These are phyloP conservation scores for Bradypodion ventrale DNA, from an alignment of 2,797 vertebrate genomes.

Conservation along the genomic window DNA sequence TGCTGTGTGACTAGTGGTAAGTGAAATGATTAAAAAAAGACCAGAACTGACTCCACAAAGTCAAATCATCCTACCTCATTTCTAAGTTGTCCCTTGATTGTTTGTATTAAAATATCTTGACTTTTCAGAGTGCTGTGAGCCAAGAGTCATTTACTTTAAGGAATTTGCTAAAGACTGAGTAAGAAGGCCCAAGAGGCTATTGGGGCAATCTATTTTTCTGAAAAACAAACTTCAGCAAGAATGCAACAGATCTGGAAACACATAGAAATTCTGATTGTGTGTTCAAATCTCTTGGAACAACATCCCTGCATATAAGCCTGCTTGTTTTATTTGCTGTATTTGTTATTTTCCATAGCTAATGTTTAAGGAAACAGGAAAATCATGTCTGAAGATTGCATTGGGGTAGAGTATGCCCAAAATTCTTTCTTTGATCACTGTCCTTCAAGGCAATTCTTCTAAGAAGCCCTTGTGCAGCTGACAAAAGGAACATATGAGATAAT, in stretches of 20 bases:
- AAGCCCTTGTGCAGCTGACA: background rate
- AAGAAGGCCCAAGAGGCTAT: slow-evolving; percentile 19
- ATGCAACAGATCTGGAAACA: background rate
- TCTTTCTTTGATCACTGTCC: background rate
- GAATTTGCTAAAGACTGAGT: slow-evolving; percentile 3
- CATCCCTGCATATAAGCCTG: background rate
- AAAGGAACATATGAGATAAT: background rate
- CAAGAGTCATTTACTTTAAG: slow-evolving; percentile 35
- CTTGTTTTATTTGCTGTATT: background rate
- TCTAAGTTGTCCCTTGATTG: slow-evolving; percentile 5
- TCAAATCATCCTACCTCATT: background rate
- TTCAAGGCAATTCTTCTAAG: background rate
- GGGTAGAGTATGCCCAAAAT: background rate
- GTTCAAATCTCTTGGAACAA: slow-evolving; percentile 3
- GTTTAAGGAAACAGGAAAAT: slow-evolving; percentile 7
- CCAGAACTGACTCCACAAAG: background rate
- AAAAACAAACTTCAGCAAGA: slow-evolving; percentile 16
- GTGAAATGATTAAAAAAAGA: background rate
- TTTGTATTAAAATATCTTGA: slow-evolving; percentile 19
- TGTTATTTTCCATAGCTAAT: background rate
- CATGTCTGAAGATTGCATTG: background rate
- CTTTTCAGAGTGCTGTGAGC: slow-evolving; percentile 22
- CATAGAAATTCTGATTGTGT: background rate
- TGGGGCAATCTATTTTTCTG: background rate
- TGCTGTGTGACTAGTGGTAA: background rate